A percentile compares a stretch with the other conserved stretches of the same genome.
phyloP scores from a whole-genome alignment of 2,113 vertebrate genomes.

The Bufo gargarizans region DNA sequence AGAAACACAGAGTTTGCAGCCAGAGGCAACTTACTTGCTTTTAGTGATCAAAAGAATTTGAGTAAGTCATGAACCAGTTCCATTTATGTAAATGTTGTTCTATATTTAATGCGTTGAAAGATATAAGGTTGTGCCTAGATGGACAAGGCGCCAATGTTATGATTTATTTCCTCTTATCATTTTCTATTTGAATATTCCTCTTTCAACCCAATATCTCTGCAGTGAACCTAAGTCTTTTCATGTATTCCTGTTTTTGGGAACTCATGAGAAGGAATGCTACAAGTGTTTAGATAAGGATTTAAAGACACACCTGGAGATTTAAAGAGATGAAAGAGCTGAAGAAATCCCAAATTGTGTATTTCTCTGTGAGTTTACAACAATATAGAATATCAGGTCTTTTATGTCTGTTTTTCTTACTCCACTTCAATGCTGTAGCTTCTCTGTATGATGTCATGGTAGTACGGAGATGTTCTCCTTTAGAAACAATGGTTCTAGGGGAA shows the following conservation, averaged over 20 bases:
- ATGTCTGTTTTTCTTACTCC: no score
- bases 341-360: background rate
- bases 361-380: no score
- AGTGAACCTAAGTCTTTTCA: slow-evolving; percentile 9
- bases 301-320: slow-evolving; percentile 26
- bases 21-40: slow-evolving; percentile 48
- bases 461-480: no score
- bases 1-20: slow-evolving; percentile 36
- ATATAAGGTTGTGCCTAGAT: background rate
- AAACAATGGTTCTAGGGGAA: no score
- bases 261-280: slow-evolving; percentile 17
- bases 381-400: no score
- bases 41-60: slow-evolving; percentile 47
- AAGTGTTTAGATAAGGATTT: slow-evolving; percentile 33
- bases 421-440: no score
- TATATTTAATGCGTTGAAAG: slow-evolving; percentile 39
- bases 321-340: slow-evolving; percentile 8
- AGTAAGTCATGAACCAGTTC: slow-evolving; percentile 19
- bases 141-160: slow-evolving; percentile 22
- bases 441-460: no score
- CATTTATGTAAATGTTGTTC: slow-evolving; percentile 48
- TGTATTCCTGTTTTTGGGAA: slow-evolving; percentile 5
- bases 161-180: background rate
- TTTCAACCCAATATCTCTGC: slow-evolving; percentile 17
- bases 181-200: background rate